A percentile compares a stretch with the other conserved stretches of the same genome.
phyloP scores from a whole-genome alignment of 23 tunicate genomes.

The Corella eumyota region DNA sequence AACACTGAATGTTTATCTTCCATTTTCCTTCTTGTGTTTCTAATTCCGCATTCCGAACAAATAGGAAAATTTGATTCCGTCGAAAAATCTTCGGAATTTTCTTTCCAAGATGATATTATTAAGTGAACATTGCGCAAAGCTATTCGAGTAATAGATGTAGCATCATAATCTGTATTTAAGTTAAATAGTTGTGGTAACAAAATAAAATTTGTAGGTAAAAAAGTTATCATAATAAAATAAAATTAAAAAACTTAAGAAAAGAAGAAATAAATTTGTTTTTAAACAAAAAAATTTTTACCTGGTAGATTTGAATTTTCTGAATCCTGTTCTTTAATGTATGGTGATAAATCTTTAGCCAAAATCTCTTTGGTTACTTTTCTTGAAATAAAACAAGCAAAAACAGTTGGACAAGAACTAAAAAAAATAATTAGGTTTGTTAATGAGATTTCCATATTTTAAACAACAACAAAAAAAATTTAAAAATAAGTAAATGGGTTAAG shows the following conservation, averaged over 20 bases:
- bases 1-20: conserved; percentile 67
- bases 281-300: no score
- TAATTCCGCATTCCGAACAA: conserved; percentile 52
- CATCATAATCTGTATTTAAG: conserved; percentile 12
- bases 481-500: no score
- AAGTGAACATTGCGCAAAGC: not conserved
- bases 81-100: conserved; percentile 4
- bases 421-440: not conserved
- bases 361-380: conserved; percentile 4
- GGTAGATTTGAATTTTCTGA: not conserved
- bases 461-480: no score
- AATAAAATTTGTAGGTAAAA: no score
- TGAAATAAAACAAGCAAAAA: conserved; percentile 26
- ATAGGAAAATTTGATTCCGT: conserved; percentile 6
- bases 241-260: no score
- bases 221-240: no score
- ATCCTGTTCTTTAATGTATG: conserved; percentile 12
- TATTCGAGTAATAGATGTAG: not conserved
- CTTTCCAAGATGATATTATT: not conserved
- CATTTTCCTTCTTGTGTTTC: conserved; percentile 86
- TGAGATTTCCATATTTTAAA: no score
- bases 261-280: no score
- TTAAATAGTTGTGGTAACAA: no score
- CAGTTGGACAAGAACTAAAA: conserved; percentile 46
- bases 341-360: conserved; percentile 16